phyloP scores from a whole-genome alignment of 2,797 vertebrate species.

The Acipenser transmontanus region DNA sequence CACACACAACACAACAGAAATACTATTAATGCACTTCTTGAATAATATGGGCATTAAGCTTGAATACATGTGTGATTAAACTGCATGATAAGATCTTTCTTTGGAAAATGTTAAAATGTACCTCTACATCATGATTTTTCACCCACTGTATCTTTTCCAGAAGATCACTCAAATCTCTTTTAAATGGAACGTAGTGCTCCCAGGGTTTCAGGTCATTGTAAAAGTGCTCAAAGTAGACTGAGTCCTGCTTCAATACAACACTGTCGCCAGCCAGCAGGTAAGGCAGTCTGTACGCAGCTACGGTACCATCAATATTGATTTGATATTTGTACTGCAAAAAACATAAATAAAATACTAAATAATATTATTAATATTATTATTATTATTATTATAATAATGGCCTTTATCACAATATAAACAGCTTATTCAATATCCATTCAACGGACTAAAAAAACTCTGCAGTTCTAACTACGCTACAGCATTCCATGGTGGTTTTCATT shows the following conservation, averaged over 20 bases:
- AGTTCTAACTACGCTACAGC: too few relatives aligned
- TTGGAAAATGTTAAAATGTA: conserved; percentile 32
- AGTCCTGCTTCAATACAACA: conserved; percentile 91
- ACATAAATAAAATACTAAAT: conserved; percentile 7
- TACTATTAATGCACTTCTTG: too few relatives aligned
- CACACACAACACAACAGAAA: neutral
- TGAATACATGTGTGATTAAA: too few relatives aligned
- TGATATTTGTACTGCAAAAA: conserved; percentile 88
- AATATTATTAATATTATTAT: too few relatives aligned
- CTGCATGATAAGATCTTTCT: too few relatives aligned
- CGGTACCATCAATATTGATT: conserved; percentile 92
- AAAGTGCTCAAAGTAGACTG: conserved; percentile 94
- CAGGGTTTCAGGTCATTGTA: conserved; percentile 83
- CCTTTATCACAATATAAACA: too few relatives aligned
- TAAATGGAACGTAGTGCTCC: conserved; percentile 89
- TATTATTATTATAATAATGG: too few relatives aligned
- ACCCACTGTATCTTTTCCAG: conserved; percentile 90
- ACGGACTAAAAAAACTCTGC: too few relatives aligned
- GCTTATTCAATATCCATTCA: too few relatives aligned
- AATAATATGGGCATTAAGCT: too few relatives aligned
- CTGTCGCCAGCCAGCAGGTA: conserved; percentile 90
- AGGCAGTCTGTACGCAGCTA: conserved; percentile 89
- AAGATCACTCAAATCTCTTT: conserved; percentile 83
- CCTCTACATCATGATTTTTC: conserved; percentile 83
- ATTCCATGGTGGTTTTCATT: too few relatives aligned